These are phyloP conservation scores for Pollimyrus isidori DNA, from an alignment of 2,113 vertebrate genomes.

Conservation along the genomic window DNA sequence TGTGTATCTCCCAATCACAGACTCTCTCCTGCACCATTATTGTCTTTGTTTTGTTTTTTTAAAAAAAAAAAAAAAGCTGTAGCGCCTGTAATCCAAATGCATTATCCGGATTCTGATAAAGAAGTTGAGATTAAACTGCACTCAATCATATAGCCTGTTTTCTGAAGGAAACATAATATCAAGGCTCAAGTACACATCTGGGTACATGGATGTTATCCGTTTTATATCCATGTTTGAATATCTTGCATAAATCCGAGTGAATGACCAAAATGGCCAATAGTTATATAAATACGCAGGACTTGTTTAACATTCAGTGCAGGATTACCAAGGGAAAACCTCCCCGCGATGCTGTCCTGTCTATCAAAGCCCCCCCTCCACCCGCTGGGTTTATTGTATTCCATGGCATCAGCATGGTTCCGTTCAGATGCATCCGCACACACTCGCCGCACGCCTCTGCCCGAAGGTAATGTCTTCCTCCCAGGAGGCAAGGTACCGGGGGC, in stretches of 20 bases:
- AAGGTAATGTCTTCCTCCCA: constrained; percentile 6
- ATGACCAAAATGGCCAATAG: background rate
- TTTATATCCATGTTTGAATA: background rate
- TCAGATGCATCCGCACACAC: background rate
- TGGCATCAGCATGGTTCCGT: background rate
- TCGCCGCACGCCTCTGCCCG: background rate
- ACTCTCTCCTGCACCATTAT: background rate
- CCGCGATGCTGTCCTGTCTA: background rate
- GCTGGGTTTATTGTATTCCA: background rate
- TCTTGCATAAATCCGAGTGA: background rate
- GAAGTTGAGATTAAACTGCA: background rate
- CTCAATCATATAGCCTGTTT: background rate
- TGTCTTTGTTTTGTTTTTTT: background rate
- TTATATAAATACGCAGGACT: background rate
- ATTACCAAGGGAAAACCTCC: background rate
- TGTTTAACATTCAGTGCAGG: background rate
- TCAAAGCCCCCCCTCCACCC: background rate
- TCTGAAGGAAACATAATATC: background rate
- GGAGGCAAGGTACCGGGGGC: background rate
- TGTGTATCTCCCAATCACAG: background rate
- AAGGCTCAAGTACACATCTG: background rate
- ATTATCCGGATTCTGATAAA: background rate
- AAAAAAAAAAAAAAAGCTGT: background rate
- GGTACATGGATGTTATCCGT: background rate
- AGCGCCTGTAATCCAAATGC: background rate